Evolutionary conservation across 2,113 vertebrate genomes (phyloP), one percentile per base, ranked within the genome.

Genomic region (Apodemus speciosus): DNA sequence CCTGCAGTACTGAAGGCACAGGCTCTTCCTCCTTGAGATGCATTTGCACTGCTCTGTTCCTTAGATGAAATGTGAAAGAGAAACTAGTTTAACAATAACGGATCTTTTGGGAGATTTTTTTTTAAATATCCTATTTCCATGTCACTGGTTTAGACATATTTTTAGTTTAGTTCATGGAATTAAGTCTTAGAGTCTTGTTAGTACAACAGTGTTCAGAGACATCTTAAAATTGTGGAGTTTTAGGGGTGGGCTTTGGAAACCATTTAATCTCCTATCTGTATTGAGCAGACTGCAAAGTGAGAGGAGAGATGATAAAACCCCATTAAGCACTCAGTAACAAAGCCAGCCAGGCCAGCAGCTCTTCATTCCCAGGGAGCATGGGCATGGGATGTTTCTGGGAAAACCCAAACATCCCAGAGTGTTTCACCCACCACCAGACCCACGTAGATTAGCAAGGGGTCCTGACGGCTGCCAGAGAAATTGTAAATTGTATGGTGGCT

Each of bases 261-360:
- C 46, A 58, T 95, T 79, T 95, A 89, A 90, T 95, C 79, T 94
- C 66, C 88, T 85, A 92, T 96, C 75, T 93, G 43, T 92, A 66
- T 94, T 81, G 69, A 18, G 86, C 46, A 96, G 38, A 76, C 21
- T 84, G 38, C 76, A 53, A 96, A 95, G 77, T 87, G 72, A 97
- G 76, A 93, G 60, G 51, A 35, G 35, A 95, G 51, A 43, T 62
- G 15, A 84, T 86, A 80, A 92, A 93, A 93, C 35, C 66, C 23
- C 32, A 3, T 68, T 81, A 58, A 91, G 30, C 89, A 87, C 49
- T 91, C 89, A 81, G 75, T 56, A 43, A 49, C 85, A 92, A 79
- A 90, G 56, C 88, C 38, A 80, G 10, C 20, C 66, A 72, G 56
- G 66, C 40, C 80, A 30, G 40, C 66, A n/a, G n/a, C 20, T 86